A percentile compares a stretch with the other conserved stretches of the same genome.
Conservation (phyloP, 2,888 invertebrate species). For the Adelphocoris suturalis region DNA sequence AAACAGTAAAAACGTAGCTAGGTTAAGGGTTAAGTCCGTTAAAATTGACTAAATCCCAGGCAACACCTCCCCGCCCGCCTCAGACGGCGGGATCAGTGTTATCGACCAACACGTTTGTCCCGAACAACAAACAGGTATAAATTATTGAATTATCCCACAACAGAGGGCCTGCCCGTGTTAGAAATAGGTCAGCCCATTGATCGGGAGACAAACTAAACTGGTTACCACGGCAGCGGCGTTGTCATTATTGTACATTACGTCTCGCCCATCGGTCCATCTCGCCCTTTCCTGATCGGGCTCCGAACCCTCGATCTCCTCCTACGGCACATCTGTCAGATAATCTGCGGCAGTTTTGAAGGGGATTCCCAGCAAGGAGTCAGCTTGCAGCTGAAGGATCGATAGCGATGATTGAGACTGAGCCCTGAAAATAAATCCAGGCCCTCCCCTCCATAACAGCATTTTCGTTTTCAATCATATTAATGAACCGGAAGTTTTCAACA, state of each 20-base stretch:
- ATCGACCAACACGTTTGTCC: slow-evolving; percentile 54
- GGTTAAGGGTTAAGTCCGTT: neutral
- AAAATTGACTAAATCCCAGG: neutral
- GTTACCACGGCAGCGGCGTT: slow-evolving; percentile 72
- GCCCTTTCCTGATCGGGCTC: slow-evolving; percentile 37
- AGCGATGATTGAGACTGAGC: slow-evolving; percentile 50
- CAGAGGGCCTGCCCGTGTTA: slow-evolving; percentile 57
- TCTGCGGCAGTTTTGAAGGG: slow-evolving; percentile 66
- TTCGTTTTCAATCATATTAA: slow-evolving; percentile 13
- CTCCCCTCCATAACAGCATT: neutral
- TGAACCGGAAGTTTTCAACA: slow-evolving; percentile 14
- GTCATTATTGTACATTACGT: slow-evolving; percentile 72
- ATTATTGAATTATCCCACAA: slow-evolving; percentile 70
- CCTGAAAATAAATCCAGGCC: neutral
- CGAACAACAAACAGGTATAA: slow-evolving; percentile 70
- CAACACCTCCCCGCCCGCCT: neutral
- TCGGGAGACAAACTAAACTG: slow-evolving; percentile 73
- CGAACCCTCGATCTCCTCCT: slow-evolving; percentile 47
- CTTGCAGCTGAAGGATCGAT: slow-evolving; percentile 55
- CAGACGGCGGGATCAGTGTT: neutral
- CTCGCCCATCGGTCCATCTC: slow-evolving; percentile 52
- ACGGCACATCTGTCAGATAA: slow-evolving; percentile 72
- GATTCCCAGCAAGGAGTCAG: slow-evolving; percentile 50
- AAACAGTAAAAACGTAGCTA: neutral
- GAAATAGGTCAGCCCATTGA: slow-evolving; percentile 73